A percentile compares a stretch with the other conserved stretches of the same genome.
These are phyloP conservation scores for Bombus confusus DNA, from an alignment of 1,140 invertebrate species.

Conservation along the genomic window DNA sequence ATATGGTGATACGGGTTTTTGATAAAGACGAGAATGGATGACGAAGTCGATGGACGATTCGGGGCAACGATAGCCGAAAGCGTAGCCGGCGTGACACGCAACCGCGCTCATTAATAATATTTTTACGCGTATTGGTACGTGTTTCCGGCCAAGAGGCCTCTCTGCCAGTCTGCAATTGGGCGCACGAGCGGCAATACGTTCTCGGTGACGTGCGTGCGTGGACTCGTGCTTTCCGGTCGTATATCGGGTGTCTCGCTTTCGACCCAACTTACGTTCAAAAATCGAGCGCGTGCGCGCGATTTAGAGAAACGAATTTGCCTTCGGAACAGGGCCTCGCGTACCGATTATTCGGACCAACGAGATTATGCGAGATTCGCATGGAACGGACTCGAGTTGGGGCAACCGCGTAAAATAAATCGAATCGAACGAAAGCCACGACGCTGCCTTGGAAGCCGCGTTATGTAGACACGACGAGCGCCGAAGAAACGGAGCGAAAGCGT, in stretches of 20 bases:
- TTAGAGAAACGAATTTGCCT: not conserved
- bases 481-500: not conserved
- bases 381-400: no score
- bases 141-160: conserved; percentile 63
- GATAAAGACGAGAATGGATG: not conserved
- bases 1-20: not conserved
- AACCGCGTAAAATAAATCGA: not conserved
- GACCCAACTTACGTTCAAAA: no score
- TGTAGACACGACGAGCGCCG: not conserved
- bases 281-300: not conserved
- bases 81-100: not conserved
- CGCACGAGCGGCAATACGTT: conserved; percentile 65
- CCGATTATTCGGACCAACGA: not conserved
- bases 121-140: conserved; percentile 53
- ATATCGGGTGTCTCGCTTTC: conserved; percentile 32
- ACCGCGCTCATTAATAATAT: conserved; percentile 44
- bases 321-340: not conserved
- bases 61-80: not conserved
- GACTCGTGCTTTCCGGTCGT: conserved; percentile 53
- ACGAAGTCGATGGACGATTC: not conserved
- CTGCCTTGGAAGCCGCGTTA: not conserved
- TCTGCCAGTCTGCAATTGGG: conserved; percentile 60
- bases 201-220: conserved; percentile 58
- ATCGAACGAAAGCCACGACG: not conserved
- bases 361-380: not conserved